These are phyloP conservation scores for Harpalus rufipes DNA, from an alignment of 2,888 invertebrate species.

Conservation along the genomic window DNA sequence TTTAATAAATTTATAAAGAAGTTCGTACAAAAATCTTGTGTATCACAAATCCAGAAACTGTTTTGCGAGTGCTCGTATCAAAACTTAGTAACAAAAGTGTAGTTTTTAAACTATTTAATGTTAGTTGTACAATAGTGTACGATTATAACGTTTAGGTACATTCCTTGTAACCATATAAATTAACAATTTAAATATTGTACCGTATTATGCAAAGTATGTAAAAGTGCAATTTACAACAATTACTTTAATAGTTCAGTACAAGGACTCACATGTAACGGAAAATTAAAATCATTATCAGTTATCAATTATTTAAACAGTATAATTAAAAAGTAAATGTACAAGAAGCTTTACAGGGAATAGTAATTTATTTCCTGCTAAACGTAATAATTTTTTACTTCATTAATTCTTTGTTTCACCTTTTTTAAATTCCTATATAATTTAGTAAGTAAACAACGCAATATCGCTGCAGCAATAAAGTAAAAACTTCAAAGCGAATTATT, in stretches of 20 bases:
- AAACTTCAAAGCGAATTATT: neutral
- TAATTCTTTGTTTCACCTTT: constrained; percentile 45
- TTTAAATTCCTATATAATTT: constrained; percentile 5
- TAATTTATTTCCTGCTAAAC: constrained; percentile 37
- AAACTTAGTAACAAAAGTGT: no score
- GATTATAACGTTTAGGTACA: neutral
- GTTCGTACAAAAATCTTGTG: no score
- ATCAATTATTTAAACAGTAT: constrained; percentile 31
- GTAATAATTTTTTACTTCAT: constrained; percentile 28
- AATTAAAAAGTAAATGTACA: constrained; percentile 34
- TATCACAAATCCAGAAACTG: no score
- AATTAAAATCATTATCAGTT: constrained; percentile 46
- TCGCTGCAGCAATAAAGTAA: neutral
- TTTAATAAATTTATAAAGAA: no score
- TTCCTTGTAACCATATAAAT: neutral
- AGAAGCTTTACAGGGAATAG: constrained; percentile 18
- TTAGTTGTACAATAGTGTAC: no score
- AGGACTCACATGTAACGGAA: constrained; percentile 49
- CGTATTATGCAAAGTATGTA: neutral
- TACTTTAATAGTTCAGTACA: constrained; percentile 50
- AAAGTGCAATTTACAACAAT: constrained; percentile 7
- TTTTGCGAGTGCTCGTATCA: no score
- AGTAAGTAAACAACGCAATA: neutral
- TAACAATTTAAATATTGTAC: neutral
- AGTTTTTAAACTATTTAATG: no score